phyloP scores from a whole-genome alignment of 1,140 invertebrate genomes.

The Maconellicoccus hirsutus region DNA sequence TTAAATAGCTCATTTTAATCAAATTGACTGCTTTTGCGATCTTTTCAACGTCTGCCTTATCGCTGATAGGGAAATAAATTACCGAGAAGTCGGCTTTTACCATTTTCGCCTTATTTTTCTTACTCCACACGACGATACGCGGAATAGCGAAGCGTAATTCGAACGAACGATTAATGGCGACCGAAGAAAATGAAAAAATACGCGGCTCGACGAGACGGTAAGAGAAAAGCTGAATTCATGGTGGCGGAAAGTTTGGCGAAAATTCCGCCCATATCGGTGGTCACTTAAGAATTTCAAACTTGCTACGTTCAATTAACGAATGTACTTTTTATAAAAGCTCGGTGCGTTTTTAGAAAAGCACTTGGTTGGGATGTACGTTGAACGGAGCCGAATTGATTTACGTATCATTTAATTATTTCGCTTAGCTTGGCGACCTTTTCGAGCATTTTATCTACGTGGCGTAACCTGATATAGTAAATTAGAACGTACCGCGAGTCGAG shows the following conservation, averaged over 20 bases:
- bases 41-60: not conserved
- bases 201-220: too few species aligned
- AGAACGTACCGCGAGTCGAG: too few species aligned
- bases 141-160: not conserved
- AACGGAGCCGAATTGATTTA: too few species aligned
- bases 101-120: not conserved
- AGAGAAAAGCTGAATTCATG: not conserved
- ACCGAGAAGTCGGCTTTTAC: not conserved
- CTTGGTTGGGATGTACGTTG: too few species aligned
- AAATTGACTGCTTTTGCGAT: not conserved
- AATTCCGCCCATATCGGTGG: not conserved
- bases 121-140: too few species aligned
- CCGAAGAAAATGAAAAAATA: not conserved
- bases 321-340: not conserved
- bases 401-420: too few species aligned
- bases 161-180: not conserved
- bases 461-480: too few species aligned
- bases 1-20: not conserved
- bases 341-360: too few species aligned
- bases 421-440: too few species aligned
- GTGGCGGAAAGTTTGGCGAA: not conserved
- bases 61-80: slow-evolving; percentile 1
- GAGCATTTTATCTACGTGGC: too few species aligned
- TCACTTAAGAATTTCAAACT: not conserved
- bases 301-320: not conserved